phyloP scores from a whole-genome alignment of 2,113 vertebrate species.

The Lophochroa leadbeateri region DNA sequence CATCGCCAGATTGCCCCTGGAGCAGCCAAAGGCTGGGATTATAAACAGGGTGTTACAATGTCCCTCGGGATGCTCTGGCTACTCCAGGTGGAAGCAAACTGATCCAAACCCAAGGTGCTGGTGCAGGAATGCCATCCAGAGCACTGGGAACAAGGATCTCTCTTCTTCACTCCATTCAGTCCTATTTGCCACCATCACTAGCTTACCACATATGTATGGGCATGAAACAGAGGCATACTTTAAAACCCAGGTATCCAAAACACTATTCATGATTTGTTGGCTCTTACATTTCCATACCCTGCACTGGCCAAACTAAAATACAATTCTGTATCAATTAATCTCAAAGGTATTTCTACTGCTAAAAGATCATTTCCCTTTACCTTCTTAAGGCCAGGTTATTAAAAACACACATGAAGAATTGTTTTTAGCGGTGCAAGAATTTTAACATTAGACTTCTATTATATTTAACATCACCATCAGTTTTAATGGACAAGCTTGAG shows the following conservation, averaged over 20 bases:
- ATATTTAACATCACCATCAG: not conserved
- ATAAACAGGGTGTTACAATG: not conserved
- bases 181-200: not conserved
- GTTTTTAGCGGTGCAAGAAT: not conserved
- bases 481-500: not conserved
- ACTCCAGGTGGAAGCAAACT: not conserved
- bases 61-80: not conserved
- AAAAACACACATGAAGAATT: not conserved
- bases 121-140: not conserved
- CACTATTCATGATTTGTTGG: accelerated
- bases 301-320: not conserved
- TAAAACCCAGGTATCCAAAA: not conserved
- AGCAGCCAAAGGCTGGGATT: not conserved
- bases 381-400: not conserved
- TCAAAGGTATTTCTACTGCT: not conserved
- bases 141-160: not conserved
- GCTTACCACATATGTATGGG: accelerated
- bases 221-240: not conserved
- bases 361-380: not conserved
- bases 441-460: not conserved
- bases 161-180: not conserved
- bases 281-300: not conserved
- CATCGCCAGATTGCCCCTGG: not conserved
- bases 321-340: not conserved
- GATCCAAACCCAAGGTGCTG: not conserved